phyloP scores from a whole-genome alignment of 2,888 invertebrate genomes.

The Lycophotia porphyrea region DNA sequence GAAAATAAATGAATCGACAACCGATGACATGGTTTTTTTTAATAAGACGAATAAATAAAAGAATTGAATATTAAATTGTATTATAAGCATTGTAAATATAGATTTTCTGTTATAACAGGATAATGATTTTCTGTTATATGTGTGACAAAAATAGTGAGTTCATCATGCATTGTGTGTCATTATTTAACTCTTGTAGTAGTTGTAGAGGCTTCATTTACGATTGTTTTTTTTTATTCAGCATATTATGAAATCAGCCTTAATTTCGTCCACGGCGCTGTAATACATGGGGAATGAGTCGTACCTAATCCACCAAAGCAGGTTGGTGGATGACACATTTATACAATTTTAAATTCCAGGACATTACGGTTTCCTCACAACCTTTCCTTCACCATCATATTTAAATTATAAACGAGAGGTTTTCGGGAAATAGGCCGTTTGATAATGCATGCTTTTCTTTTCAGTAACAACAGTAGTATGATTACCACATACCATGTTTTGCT shows the following conservation, averaged over 20 bases:
- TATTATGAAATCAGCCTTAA: background rate
- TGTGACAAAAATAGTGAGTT: slow-evolving; percentile 2
- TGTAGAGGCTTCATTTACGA: background rate
- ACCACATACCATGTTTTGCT: background rate
- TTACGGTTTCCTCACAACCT: background rate
- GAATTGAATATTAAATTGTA: background rate
- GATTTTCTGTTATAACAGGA: background rate
- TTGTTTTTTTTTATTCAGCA: background rate
- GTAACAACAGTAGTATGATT: background rate
- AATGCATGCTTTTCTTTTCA: background rate
- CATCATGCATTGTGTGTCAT: background rate
- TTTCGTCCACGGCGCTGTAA: background rate
- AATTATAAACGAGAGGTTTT: background rate
- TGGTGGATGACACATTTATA: background rate
- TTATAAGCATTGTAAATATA: background rate
- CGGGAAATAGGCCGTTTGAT: background rate
- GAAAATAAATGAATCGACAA: slow-evolving; percentile 11
- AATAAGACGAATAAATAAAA: background rate
- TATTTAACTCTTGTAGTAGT: background rate
- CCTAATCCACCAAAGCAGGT: background rate
- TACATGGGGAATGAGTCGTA: background rate
- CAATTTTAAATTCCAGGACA: background rate
- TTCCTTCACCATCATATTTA: background rate
- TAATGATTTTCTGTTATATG: background rate
- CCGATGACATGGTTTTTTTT: slow-evolving; percentile 11